These are phyloP conservation scores for Hormiphora californensis DNA, from an alignment of 37 sponge, comb jelly and placozoan genomes.

Conservation along the genomic window DNA sequence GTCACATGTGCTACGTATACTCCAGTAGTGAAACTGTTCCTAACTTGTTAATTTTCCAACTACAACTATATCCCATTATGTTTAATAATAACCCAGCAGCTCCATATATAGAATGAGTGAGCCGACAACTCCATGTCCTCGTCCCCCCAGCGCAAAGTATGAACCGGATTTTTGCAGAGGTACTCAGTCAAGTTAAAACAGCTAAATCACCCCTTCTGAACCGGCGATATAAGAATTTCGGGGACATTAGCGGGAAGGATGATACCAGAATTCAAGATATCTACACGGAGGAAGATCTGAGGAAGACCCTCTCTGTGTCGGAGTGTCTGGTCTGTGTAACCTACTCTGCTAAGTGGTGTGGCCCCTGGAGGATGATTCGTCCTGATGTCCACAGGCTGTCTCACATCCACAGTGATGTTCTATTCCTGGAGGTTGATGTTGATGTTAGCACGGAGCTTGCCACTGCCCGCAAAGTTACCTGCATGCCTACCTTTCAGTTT, in stretches of 20 bases:
- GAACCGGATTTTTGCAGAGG: no score
- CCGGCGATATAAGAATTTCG: conserved; percentile 10
- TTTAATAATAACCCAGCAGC: no score
- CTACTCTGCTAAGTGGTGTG: conserved; percentile 30
- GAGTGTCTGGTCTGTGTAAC: conserved; percentile 34
- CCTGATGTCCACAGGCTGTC: conserved; percentile 25
- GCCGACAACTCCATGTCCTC: no score
- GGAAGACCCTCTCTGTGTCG: not conserved
- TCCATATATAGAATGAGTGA: no score
- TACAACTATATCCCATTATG: no score
- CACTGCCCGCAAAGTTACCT: not conserved
- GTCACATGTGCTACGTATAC: no score
- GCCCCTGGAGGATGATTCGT: conserved; percentile 28
- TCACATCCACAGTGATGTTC: conserved; percentile 15
- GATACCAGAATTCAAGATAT: no score
- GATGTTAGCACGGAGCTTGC: not conserved
- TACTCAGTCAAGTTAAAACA: no score
- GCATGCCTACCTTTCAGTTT: conserved; percentile 42
- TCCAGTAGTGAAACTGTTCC: no score
- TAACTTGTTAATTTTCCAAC: no score
- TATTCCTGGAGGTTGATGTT: not conserved
- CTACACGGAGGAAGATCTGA: no score
- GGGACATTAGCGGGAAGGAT: not conserved
- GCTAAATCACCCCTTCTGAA: not conserved
- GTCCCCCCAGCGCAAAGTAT: no score